Conservation (phyloP, 1,140 invertebrate species). For the Diploscapter pachys region DNA sequence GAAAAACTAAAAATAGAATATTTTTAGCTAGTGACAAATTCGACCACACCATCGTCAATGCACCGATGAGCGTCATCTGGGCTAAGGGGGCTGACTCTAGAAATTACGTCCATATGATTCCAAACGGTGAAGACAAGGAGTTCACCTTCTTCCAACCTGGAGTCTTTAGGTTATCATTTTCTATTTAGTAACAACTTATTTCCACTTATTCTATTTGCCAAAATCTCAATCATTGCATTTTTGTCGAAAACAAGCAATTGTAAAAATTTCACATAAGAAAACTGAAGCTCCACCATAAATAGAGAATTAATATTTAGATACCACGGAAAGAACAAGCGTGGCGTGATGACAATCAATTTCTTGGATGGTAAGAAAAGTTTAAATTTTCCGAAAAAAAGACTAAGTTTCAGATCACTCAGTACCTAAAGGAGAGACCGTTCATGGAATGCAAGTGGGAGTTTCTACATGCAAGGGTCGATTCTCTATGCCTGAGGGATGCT, state of each 20-base stretch:
- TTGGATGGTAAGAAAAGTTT: constrained; percentile 62
- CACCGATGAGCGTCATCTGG: constrained; percentile 87
- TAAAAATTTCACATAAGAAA: no score
- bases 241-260: no score
- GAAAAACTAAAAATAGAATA: no score
- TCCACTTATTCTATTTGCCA: no score
- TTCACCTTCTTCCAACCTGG: constrained; percentile 73
- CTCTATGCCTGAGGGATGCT: constrained; percentile 47
- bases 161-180: no score
- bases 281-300: no score
- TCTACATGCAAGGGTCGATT: constrained; percentile 48
- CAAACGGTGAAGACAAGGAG: constrained; percentile 68
- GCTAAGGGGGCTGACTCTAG: constrained; percentile 69
- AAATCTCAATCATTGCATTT: no score
- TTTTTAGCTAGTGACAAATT: constrained; percentile 67
- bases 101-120: constrained; percentile 70
- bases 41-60: constrained; percentile 78
- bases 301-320: constrained; percentile 63
- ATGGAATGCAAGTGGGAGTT: constrained; percentile 15
- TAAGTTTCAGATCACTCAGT: no score
- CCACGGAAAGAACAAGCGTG: constrained; percentile 79
- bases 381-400: no score
- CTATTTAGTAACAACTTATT: no score
- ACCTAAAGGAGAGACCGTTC: not conserved
- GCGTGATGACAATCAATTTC: constrained; percentile 76